Base-by-base conservation (phyloP, 2,888 invertebrate genomes). In the Iphiclides podalirius region DNA sequence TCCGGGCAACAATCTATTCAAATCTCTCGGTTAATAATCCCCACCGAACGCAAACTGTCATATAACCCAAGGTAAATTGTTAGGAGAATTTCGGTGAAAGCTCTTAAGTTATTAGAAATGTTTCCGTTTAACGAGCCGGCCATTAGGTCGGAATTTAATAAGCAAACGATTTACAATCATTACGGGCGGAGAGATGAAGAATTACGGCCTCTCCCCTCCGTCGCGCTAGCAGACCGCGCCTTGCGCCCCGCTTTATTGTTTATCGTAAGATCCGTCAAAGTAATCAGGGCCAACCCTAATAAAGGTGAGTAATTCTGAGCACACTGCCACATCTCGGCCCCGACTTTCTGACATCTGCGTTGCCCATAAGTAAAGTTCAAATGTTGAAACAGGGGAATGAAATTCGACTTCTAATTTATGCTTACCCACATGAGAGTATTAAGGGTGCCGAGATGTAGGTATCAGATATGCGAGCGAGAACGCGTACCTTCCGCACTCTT, bases 381-480 rank as follows among this genome's bases (percentile, higher is more conserved):
- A 75, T 72, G 72, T 75, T 72, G 64, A 65, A 69, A 75, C 72
- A 73, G 61, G 70, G 67, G 67, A 72, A 76, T 78, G 70, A 74
- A 76, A 75, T 76, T 73, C 60, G 59, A 70, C 70, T 73, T 71
- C 62, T 73, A 79, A 80, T 79, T 78, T 75, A 75, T 78, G 72
- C 67, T 66, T 65, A 73, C 70, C 66, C 69, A 66, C 68, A 67
- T 59, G 65, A 65, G 64, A 64, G 66, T 67, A 73, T 74, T 70
- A 70, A n/a, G 67, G 71, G 63, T 59, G 61, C 58, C 56, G 59
- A 66, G 59, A 64, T 62, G 60, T 61, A 55, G 55, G 57, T 45
- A 54, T 53, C 39, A 58, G 61, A 59, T 63, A 60, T 59, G 57
- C 58, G 55, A 53, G n/a, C n/a, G n/a, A n/a, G n/a, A 67, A 68